Conservation (phyloP, 2,888 invertebrate species). For the Caenorhabditis sp. region DNA sequence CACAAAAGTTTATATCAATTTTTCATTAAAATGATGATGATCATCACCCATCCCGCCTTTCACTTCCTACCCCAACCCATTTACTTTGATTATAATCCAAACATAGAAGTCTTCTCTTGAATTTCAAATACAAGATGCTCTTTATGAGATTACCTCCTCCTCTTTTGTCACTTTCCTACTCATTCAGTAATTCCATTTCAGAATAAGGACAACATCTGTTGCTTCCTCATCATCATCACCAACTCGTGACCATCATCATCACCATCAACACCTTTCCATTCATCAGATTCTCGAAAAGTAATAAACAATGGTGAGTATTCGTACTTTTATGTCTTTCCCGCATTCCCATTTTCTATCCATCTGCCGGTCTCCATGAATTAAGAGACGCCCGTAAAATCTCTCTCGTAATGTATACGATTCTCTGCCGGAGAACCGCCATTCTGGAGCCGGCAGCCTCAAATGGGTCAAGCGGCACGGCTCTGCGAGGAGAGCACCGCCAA, state of each 20-base stretch:
- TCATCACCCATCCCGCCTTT: background rate
- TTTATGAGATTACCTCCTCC: conserved; percentile 13
- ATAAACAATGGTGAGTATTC: conserved; percentile 52
- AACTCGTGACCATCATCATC: conserved; percentile 9
- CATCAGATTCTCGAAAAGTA: conserved; percentile 8
- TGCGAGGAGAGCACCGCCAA: background rate
- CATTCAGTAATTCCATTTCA: conserved; percentile 12
- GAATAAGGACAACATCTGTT: conserved; percentile 7
- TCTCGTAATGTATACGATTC: background rate
- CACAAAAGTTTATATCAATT: background rate
- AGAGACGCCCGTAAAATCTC: conserved; percentile 1
- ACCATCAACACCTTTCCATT: background rate
- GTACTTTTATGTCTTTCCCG: background rate
- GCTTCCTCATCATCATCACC: conserved; percentile 4
- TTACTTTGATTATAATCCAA: conserved; percentile 50
- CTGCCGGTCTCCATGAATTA: conserved; percentile 17
- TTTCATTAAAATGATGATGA: conserved; percentile 19
- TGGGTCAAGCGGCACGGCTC: conserved; percentile 38
- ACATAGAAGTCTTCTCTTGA: conserved; percentile 27
- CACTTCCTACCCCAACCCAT: background rate
- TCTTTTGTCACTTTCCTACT: background rate
- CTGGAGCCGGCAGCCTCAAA: conserved; percentile 5
- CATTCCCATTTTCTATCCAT: background rate
- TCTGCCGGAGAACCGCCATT: too few species aligned
- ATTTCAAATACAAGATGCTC: background rate